Evolutionary conservation across 2,113 vertebrate genomes (phyloP).

Genomic region (Gymnarchus niloticus): DNA sequence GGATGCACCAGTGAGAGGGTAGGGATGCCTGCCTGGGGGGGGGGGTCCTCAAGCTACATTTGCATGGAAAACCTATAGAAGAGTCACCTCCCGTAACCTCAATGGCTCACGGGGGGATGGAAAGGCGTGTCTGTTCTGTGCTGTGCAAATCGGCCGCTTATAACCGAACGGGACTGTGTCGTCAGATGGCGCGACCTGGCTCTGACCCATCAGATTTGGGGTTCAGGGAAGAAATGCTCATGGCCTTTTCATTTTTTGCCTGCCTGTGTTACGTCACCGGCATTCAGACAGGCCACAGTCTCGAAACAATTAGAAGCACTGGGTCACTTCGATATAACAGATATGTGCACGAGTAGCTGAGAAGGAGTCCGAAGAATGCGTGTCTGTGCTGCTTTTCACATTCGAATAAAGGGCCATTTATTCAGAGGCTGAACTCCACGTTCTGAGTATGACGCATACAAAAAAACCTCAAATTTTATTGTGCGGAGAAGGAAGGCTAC

Average conservation of each 20-base stretch:
- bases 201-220: background rate
- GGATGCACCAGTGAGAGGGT: too few species aligned
- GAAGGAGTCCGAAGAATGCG: background rate
- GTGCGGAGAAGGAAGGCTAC: background rate
- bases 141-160: background rate
- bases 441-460: background rate
- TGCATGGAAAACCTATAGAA: background rate
- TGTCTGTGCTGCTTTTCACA: background rate
- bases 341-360: background rate
- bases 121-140: too few species aligned
- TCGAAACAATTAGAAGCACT: background rate
- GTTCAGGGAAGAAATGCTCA: background rate
- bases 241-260: background rate
- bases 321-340: background rate
- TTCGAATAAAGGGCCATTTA: background rate
- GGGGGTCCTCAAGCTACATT: background rate
- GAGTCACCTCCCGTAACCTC: background rate
- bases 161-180: background rate
- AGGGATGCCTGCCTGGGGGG: background rate
- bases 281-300: background rate
- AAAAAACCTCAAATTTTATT: slow-evolving; percentile 13
- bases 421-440: background rate
- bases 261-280: background rate
- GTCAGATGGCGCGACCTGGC: background rate
- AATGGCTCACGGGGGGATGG: background rate